Evolutionary conservation across 92 coral and sea anemone species (phyloP).

Genomic region (Actinostola sp.): DNA sequence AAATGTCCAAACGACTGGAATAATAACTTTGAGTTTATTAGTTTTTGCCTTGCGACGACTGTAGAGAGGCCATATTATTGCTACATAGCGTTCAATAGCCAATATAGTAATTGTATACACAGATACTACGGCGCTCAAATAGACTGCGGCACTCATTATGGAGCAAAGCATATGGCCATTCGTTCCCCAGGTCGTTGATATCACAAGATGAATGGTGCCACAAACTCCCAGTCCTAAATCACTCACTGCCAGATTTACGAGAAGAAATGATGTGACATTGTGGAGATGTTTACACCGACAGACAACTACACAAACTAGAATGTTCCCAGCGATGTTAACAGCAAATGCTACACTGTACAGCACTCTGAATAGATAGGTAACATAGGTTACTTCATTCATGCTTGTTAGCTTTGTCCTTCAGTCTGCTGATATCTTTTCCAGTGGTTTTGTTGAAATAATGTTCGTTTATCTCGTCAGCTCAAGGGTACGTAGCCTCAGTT

Average conservation of each 20-base stretch:
- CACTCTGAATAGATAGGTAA: conserved; percentile 27
- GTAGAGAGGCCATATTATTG: conserved; percentile 58
- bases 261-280: conserved; percentile 56
- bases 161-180: conserved; percentile 34
- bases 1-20: conserved; percentile 57
- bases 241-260: conserved; percentile 67
- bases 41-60: conserved; percentile 42
- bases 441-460: too few relatives aligned
- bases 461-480: too few relatives aligned
- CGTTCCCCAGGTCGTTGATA: conserved; percentile 15
- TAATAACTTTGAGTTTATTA: conserved; percentile 37
- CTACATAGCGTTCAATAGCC: conserved; percentile 58
- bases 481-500: too few relatives aligned
- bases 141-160: conserved; percentile 33
- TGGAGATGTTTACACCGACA: conserved; percentile 47
- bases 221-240: conserved; percentile 60
- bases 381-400: too few relatives aligned
- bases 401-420: conserved; percentile 5
- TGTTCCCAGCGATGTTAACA: conserved; percentile 61
- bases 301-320: conserved; percentile 61
- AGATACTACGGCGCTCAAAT: conserved; percentile 61
- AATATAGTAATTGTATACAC: conserved; percentile 62
- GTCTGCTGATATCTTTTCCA: background rate
- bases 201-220: conserved; percentile 54
- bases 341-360: conserved; percentile 44